phyloP scores from a whole-genome alignment of 2,113 vertebrate species.

The Copsychus sechellarum region DNA sequence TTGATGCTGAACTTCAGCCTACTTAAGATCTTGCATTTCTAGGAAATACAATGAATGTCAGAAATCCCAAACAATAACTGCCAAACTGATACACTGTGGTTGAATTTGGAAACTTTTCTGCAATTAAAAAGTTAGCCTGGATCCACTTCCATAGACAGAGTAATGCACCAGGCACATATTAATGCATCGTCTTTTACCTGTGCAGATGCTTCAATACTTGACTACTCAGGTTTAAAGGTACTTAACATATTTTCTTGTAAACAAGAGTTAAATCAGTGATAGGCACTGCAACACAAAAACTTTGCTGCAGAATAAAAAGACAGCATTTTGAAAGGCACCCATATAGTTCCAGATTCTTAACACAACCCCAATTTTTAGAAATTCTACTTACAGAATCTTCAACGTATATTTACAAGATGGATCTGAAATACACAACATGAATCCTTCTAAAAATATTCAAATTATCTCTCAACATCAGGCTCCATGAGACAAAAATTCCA shows the following conservation, averaged over 20 bases:
- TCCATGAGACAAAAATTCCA: neutral
- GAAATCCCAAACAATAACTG: neutral
- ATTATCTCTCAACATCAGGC: neutral
- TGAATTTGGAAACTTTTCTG: neutral
- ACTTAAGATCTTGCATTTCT: neutral
- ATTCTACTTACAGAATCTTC: neutral
- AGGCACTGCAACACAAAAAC: neutral
- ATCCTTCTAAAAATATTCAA: neutral
- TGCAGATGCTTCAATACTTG: neutral
- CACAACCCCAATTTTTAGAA: neutral
- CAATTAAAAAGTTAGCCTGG: neutral
- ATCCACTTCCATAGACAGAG: neutral
- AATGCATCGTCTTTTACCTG: neutral
- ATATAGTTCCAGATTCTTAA: neutral
- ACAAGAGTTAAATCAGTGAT: neutral
- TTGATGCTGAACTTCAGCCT: neutral
- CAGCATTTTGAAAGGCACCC: neutral
- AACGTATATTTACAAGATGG: neutral
- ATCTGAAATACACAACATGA: neutral
- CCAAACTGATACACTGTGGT: neutral
- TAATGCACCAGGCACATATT: neutral
- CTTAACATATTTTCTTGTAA: neutral
- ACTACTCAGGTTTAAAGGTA: neutral
- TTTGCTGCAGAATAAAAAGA: neutral
- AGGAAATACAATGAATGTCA: neutral